These are phyloP conservation scores for Eupsittula cactorum DNA, from an alignment of 2,113 vertebrate genomes.

Conservation along the genomic window DNA sequence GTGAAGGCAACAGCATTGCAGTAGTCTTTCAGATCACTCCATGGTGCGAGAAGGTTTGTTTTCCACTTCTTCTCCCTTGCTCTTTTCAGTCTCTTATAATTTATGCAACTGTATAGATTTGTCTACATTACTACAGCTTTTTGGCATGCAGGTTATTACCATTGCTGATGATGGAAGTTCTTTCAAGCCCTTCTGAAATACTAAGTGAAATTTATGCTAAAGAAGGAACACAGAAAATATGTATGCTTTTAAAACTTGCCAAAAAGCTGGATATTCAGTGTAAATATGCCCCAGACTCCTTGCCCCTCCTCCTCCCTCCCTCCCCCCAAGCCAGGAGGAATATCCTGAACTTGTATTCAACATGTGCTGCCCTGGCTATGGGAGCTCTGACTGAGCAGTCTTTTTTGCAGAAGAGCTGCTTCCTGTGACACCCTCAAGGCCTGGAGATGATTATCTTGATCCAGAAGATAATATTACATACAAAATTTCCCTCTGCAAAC, in stretches of 20 bases:
- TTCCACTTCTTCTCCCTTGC: background rate
- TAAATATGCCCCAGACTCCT: background rate
- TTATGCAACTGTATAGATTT: background rate
- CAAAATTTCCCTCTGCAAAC: background rate
- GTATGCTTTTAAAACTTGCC: background rate
- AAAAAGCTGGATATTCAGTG: background rate
- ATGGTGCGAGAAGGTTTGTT: background rate
- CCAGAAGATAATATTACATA: background rate
- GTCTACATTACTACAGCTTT: background rate
- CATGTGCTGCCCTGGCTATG: background rate
- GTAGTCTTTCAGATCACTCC: background rate
- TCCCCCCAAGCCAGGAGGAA: background rate
- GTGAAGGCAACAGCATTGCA: background rate
- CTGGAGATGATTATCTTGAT: background rate
- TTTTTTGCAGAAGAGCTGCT: background rate
- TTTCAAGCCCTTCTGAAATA: background rate
- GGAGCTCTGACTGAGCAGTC: background rate
- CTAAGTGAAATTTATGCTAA: background rate
- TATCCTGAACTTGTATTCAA: background rate
- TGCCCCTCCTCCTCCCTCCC: background rate
- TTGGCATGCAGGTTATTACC: background rate
- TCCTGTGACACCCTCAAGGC: background rate
- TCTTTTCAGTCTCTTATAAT: background rate
- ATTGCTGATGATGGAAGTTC: background rate
- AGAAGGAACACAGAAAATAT: background rate